Conservation (phyloP, 2,888 invertebrate species). For the Epinotia ramella region DNA sequence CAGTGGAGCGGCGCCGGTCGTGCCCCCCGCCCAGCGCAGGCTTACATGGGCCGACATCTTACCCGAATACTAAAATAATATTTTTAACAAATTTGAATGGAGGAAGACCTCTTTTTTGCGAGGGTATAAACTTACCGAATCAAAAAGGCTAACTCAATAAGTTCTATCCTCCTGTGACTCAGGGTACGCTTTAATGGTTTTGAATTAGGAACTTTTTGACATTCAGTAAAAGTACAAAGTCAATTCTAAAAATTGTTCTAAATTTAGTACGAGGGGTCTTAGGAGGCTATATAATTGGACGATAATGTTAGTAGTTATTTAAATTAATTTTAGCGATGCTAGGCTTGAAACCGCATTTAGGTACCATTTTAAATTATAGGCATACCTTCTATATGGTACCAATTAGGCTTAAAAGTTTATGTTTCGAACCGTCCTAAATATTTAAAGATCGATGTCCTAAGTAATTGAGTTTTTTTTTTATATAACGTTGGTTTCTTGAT, state of each 20-base stretch:
- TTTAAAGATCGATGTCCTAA: no score
- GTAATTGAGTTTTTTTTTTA: no score
- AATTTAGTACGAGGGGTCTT: no score
- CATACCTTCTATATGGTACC: not conserved
- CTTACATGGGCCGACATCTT: constrained; percentile 51
- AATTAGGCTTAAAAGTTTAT: no score
- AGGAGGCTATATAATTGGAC: no score
- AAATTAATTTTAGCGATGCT: not conserved
- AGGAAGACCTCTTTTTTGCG: no score
- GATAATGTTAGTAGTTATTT: not conserved
- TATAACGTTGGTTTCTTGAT: no score
- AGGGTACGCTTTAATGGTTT: no score
- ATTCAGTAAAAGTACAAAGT: no score
- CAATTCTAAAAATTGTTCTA: no score
- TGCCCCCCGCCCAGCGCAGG: constrained; percentile 45
- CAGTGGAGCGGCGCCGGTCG: constrained; percentile 66
- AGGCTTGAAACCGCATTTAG: not conserved
- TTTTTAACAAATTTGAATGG: not conserved
- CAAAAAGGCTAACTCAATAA: not conserved
- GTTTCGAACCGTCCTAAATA: not conserved
- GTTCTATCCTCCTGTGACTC: no score
- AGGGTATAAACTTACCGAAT: not conserved
- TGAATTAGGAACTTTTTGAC: no score
- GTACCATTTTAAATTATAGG: not conserved
- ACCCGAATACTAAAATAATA: not conserved